These are phyloP conservation scores for Anagyrus pseudococci DNA, from an alignment of 2,888 invertebrate species.

Conservation along the genomic window DNA sequence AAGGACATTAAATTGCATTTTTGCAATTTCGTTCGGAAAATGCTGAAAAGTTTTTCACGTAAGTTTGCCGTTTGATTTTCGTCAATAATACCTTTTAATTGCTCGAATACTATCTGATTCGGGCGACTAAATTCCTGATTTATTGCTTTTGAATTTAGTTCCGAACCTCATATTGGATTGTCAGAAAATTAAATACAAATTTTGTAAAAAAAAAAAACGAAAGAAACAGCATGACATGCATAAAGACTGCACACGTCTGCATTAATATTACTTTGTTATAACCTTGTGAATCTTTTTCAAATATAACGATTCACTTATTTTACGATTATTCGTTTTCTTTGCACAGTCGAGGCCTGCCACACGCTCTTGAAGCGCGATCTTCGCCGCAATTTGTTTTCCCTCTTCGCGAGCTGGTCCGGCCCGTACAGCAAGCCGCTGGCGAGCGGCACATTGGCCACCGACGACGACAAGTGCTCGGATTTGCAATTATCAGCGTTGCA, in stretches of 20 bases:
- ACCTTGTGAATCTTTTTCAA: too few species aligned
- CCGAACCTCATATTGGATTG: too few species aligned
- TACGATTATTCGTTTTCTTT: not conserved
- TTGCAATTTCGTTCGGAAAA: conserved; percentile 90
- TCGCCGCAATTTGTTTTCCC: conserved; percentile 84
- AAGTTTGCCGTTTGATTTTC: conserved; percentile 63
- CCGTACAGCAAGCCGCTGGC: conserved; percentile 76
- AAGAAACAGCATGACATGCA: too few species aligned
- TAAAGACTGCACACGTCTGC: too few species aligned
- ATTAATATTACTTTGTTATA: too few species aligned
- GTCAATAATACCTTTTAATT: too few species aligned
- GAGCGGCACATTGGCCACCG: conserved; percentile 45
- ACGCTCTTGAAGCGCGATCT: conserved; percentile 87
- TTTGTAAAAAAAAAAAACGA: too few species aligned
- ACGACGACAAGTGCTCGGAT: conserved; percentile 59
- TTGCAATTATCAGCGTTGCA: conserved; percentile 67
- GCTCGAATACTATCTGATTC: too few species aligned
- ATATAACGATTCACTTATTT: too few species aligned
- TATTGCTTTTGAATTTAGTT: too few species aligned
- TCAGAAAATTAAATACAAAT: too few species aligned
- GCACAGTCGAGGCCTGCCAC: conserved; percentile 82
- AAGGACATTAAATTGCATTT: conserved; percentile 92
- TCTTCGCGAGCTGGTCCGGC: conserved; percentile 96
- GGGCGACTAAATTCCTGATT: conserved; percentile 16
- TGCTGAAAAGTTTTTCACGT: conserved; percentile 93